Conservation (phyloP, 2,888 invertebrate genomes). For the Caenorhabditis sp. region DNA sequence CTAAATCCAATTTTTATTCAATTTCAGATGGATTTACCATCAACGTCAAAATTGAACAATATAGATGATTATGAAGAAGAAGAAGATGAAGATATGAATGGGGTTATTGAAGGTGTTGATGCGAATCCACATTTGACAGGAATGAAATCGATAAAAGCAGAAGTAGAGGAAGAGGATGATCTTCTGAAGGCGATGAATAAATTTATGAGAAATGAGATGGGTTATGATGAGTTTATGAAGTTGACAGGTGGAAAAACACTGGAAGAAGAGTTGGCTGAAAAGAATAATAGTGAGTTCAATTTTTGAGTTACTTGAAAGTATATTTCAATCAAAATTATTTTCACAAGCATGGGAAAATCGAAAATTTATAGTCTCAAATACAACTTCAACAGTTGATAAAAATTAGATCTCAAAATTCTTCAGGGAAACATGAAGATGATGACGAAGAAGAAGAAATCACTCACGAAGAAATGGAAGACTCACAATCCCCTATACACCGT, state of each 20-base stretch:
- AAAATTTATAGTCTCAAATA: no score
- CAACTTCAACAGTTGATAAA: no score
- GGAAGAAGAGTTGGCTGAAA: constrained; percentile 41
- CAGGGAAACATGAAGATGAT: not conserved
- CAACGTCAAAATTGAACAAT: not conserved
- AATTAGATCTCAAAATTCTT: not conserved
- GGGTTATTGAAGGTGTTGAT: constrained; percentile 16
- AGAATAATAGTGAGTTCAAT: not conserved
- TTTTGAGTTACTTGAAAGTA: not conserved
- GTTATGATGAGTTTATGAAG: constrained; percentile 58
- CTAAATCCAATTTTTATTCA: no score
- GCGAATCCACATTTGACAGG: constrained; percentile 7
- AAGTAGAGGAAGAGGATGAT: constrained; percentile 10
- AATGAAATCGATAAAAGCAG: not conserved
- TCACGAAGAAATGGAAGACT: not conserved
- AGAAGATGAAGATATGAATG: constrained; percentile 16
- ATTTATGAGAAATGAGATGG: constrained; percentile 47
- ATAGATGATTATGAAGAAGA: not conserved
- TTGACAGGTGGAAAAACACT: constrained; percentile 53
- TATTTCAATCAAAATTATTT: not conserved
- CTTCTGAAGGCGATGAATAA: constrained; percentile 27
- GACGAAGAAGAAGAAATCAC: not conserved
- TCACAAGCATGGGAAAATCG: no score
- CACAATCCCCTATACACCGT: not conserved
- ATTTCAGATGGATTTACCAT: not conserved